Percentiles rank a stretch among this genome's conserved stretches.
These are phyloP conservation scores for Ursus arctos DNA, from an alignment of 2,113 vertebrate genomes.

Conservation along the genomic window DNA sequence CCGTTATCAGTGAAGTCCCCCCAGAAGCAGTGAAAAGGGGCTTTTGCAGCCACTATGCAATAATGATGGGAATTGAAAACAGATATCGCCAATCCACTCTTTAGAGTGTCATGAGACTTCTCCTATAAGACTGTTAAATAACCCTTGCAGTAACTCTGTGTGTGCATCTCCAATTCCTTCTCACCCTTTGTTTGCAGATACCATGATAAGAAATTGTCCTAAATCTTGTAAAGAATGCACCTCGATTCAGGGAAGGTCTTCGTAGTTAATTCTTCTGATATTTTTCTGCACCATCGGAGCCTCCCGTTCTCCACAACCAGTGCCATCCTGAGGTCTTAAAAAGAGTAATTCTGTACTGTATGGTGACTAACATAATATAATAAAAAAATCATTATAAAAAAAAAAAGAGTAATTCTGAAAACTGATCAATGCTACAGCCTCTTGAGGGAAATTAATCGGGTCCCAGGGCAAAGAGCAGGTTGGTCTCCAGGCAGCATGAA, in stretches of 20 bases:
- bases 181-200: neutral
- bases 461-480: neutral
- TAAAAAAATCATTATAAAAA: too few relatives aligned
- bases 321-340: neutral
- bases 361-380: too few relatives aligned
- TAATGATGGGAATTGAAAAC: neutral
- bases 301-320: neutral
- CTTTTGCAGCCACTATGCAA: neutral
- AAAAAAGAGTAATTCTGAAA: neutral
- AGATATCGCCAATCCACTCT: neutral
- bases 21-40: neutral
- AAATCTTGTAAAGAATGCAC: neutral
- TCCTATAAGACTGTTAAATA: rapidly evolving
- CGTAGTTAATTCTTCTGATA: neutral
- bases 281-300: rapidly evolving
- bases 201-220: neutral
- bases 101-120: neutral
- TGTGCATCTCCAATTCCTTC: neutral
- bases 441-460: neutral
- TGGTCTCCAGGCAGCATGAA: neutral
- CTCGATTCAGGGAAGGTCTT: neutral
- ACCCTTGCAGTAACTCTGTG: neutral
- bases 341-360: too few relatives aligned
- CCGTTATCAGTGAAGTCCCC: neutral
- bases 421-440: neutral